These are phyloP conservation scores for Myopa tessellatipennis DNA, from an alignment of 2,888 invertebrate species.

Conservation along the genomic window DNA sequence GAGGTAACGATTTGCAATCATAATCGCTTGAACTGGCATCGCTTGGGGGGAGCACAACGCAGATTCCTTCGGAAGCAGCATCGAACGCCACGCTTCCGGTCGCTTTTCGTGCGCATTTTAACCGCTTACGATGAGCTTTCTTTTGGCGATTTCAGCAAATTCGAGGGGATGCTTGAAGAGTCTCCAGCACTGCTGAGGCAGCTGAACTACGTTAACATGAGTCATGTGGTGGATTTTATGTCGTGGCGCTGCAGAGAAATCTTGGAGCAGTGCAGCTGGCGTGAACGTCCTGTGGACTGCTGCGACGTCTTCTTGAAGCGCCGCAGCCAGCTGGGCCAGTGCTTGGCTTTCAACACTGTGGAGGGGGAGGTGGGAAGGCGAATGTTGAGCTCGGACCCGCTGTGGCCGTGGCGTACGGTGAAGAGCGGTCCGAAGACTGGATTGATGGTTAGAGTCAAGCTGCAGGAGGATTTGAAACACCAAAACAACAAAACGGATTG, in stretches of 20 bases:
- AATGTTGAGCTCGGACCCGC: conserved; percentile 46
- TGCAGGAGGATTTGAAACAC: conserved; percentile 54
- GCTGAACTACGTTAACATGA: conserved; percentile 61
- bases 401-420: conserved; percentile 50
- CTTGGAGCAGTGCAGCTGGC: conserved; percentile 66
- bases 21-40: conserved; percentile 65
- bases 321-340: conserved; percentile 66
- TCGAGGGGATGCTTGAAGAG: conserved; percentile 42
- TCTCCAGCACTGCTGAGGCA: conserved; percentile 44
- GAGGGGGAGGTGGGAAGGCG: conserved; percentile 47
- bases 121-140: conserved; percentile 56
- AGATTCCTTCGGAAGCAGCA: conserved; percentile 52
- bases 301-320: conserved; percentile 68
- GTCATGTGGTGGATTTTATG: conserved; percentile 57
- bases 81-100: conserved; percentile 38
- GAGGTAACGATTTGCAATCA: conserved; percentile 63
- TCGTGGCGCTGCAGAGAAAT: conserved; percentile 67
- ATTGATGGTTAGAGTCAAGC: conserved; percentile 49
- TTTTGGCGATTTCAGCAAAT: conserved; percentile 55
- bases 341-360: conserved; percentile 68
- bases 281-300: conserved; percentile 62
- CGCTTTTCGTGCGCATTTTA: conserved; percentile 54
- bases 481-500: conserved; percentile 37
- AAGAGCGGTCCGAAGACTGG: conserved; percentile 52
- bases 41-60: conserved; percentile 52